phyloP scores from a whole-genome alignment of 2,113 vertebrate genomes.

The Glareola pratincola region DNA sequence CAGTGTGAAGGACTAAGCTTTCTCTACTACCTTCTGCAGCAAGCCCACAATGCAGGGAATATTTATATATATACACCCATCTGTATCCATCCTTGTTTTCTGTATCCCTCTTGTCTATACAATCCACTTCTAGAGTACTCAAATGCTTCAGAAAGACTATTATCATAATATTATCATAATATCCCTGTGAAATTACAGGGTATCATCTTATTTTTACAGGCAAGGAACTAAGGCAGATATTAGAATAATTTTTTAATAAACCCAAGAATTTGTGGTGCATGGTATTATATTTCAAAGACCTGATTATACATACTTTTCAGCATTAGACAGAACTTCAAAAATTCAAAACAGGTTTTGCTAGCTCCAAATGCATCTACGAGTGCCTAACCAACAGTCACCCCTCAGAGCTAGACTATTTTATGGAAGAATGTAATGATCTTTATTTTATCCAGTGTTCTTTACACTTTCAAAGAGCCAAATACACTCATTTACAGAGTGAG shows the following conservation, averaged over 20 bases:
- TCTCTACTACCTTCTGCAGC: neutral
- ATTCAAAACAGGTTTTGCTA: neutral
- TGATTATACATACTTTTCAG: neutral
- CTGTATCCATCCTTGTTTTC: neutral
- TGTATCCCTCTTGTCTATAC: no score
- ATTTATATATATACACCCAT: accelerated
- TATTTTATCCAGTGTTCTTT: neutral
- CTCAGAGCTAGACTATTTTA: neutral
- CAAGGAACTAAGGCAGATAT: neutral
- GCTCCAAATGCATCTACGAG: neutral
- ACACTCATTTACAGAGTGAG: neutral
- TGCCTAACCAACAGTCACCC: neutral
- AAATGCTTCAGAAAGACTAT: neutral
- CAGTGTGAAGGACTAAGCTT: neutral
- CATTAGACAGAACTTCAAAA: neutral
- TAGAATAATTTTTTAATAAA: neutral
- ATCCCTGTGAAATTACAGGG: neutral
- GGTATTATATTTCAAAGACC: neutral
- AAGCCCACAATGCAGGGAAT: neutral
- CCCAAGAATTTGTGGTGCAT: neutral
- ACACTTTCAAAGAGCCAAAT: neutral
- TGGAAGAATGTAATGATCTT: neutral
- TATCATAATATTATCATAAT: neutral
- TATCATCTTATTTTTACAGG: neutral
- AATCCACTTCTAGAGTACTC: neutral